Evolutionary conservation across 1,140 invertebrate genomes (phyloP), one percentile per base, ranked within the genome.

Genomic region (Halictus rubicundus): DNA sequence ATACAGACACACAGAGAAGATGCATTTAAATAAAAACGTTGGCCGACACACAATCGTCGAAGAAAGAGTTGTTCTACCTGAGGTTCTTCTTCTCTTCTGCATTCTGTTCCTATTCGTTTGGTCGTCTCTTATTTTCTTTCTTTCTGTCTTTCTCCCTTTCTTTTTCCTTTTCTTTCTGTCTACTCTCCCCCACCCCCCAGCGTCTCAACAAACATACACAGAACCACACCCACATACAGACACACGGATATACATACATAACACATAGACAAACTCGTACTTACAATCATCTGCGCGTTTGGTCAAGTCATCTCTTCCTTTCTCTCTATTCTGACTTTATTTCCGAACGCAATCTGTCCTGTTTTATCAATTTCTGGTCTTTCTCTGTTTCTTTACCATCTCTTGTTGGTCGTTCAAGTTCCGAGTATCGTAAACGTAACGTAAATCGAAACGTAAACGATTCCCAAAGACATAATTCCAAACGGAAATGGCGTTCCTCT

Each of bases 271-370:
- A 27, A 10, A 61, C 27, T 49, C 9, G 60, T 71, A 63, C 64
- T 71, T 64, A 32, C 46, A 71, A 42, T 61, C 32, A 78, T 69
- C 23, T 63, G 25, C 46, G 59, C 27, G 42, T 61, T 72, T 78
- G 49, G 25, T 46, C 49, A 25, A 72, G 63, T 78, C 68, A 78
- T 78, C 73, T 68, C 74, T 76, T 70, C 66, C 79, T 69, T 77
- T 80, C 78, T 76, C 60, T 81, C 66, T 68, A 46, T 60, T 80
- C 52, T 74, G 21, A 39, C 32, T 60, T 68, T 60, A 49, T 80
- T 80, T 74, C 65, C 23, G 42, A 25, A 72, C 42, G 63, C 9
- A 42, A 16, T 69, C 19, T 64, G 42, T 71, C 10, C 23, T 60
- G 19, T 21, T 71, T 63, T 52, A 39, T 52, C 32, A 52, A 49